Evolutionary conservation across 2,797 vertebrate species (phyloP), one percentile per base, ranked within the genome.

Genomic region (Schizopygopsis pylzovi): DNA sequence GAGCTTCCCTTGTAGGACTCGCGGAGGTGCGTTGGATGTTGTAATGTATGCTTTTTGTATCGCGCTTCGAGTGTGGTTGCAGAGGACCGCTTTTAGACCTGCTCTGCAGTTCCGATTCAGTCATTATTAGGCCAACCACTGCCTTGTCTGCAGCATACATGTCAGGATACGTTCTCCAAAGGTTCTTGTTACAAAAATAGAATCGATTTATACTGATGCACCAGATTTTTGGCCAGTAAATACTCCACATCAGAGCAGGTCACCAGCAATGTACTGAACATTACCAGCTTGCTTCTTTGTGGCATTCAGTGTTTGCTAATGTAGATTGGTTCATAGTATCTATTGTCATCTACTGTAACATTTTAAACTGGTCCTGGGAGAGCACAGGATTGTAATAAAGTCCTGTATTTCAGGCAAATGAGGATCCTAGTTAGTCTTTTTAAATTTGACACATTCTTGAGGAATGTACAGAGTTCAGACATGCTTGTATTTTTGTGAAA

Each of bases 11-110:
- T 54, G 45, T 81, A 87, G n/a, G 72, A 49, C 41, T 71, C 54
- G 61, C 28, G 67, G 45, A 71, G 0, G 47, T 59, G 77, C 28
- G 9, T 85, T 84, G 68, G 33, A 68, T 80, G 82, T 84, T 79
- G 83, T 80, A 28, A 61, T 83, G 77, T 89, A 73, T 65, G 88
- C 76, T 88, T 80, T 76, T 49, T 82, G 79, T 83, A 73, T 67
- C 47, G 41, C 20, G 67, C 73, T 86, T 76, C 22, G 43, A 76
- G 13, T 63, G 79, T 81, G 75, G 61, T 70, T 79, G 39, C 10
- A 52, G 63, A 84, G 63, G 63, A 70, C 75, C 18, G 16, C 16
- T 78, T 84, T 84, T 4, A 43, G 75, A 84, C 59, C 72, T 73
- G 82, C 71, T 78, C 72, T 70, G 16, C 73, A 20, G 33, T 67